Evolutionary conservation across 2,113 vertebrate species (phyloP).

Genomic region (Xiphophorus hellerii): DNA sequence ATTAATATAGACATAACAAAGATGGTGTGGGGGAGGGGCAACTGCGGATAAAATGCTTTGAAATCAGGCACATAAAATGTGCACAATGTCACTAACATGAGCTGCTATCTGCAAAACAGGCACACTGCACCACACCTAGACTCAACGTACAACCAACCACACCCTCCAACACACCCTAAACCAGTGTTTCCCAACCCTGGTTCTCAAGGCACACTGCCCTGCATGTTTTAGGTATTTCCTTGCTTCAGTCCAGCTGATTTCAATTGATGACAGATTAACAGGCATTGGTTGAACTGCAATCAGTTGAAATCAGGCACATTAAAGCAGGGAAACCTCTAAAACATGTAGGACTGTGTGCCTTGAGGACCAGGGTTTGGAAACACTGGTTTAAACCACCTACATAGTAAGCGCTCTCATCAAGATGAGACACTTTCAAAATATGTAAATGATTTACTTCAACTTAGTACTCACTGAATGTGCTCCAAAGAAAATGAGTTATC

Average conservation of each 20-base stretch:
- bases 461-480: neutral
- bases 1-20: neutral
- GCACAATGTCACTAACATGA: conserved; percentile 23
- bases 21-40: conserved; percentile 27
- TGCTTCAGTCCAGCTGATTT: too few species aligned
- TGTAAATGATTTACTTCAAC: conserved; percentile 9
- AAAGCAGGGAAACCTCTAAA: too few species aligned
- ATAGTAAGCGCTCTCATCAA: conserved; percentile 39
- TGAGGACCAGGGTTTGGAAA: too few species aligned
- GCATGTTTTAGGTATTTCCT: too few species aligned
- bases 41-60: conserved; percentile 42
- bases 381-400: neutral
- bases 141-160: conserved; percentile 33
- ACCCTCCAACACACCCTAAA: conserved; percentile 48
- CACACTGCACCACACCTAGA: conserved; percentile 53
- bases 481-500: neutral
- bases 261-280: too few species aligned
- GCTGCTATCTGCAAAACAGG: conserved; percentile 48
- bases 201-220: too few species aligned
- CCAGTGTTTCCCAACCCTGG: neutral
- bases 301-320: too few species aligned
- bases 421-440: conserved; percentile 4
- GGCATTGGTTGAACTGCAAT: too few species aligned
- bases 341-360: too few species aligned
- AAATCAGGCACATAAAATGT: conserved; percentile 53